Conservation (phyloP, 1,140 invertebrate species). For the Cydia splendana region DNA sequence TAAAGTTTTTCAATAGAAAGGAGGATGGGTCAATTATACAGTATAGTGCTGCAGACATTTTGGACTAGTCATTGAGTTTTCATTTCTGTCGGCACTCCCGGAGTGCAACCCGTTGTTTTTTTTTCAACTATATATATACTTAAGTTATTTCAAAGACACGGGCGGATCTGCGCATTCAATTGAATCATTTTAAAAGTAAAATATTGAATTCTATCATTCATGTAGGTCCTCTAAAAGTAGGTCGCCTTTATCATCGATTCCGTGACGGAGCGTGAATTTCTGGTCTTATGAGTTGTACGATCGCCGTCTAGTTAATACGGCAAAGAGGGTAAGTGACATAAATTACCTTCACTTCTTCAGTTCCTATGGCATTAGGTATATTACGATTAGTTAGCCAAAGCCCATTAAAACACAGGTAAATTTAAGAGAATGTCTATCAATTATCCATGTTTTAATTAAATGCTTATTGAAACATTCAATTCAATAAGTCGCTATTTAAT, state of each 20-base stretch:
- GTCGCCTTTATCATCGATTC: background rate
- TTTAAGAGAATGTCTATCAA: background rate
- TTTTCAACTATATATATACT: too few species aligned
- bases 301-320: background rate
- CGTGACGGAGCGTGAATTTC: background rate
- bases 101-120: too few species aligned
- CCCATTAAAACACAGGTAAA: background rate
- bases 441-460: background rate
- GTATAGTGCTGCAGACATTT: too few species aligned
- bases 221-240: background rate
- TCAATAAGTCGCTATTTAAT: background rate
- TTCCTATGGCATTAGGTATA: too few species aligned
- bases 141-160: background rate
- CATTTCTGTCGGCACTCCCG: too few species aligned
- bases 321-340: too few species aligned
- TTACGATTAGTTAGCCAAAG: background rate
- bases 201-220: background rate
- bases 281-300: background rate
- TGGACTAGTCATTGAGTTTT: too few species aligned
- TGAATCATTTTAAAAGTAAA: background rate
- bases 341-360: too few species aligned
- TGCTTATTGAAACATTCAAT: background rate
- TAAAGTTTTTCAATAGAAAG: too few species aligned
- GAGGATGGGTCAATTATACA: too few species aligned
- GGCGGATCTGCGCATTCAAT: background rate